phyloP scores from a whole-genome alignment of 1,140 invertebrate genomes.

The Dinoponera quadriceps region DNA sequence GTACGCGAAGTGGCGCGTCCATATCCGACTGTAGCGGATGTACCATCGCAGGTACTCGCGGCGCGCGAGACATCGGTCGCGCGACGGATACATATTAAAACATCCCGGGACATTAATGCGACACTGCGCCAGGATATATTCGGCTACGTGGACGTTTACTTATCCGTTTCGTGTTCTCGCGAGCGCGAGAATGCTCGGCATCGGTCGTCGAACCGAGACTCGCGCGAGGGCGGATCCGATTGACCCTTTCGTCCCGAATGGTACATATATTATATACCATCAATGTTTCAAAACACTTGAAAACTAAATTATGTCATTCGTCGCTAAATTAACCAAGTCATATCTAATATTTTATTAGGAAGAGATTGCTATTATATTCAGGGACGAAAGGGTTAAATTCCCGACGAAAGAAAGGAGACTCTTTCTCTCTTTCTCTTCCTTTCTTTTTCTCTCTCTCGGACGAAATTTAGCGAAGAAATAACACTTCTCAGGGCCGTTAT shows the following conservation, averaged over 20 bases:
- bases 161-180: not conserved
- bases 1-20: conserved; percentile 12
- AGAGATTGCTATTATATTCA: no score
- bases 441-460: no score
- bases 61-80: conserved; percentile 9
- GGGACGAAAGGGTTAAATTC: no score
- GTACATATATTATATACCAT: no score
- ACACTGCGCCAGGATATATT: not conserved
- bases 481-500: not conserved
- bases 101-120: conserved; percentile 1
- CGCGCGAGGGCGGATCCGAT: no score
- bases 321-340: no score
- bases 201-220: not conserved
- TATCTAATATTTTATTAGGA: no score
- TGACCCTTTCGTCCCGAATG: no score
- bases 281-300: no score
- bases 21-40: conserved; percentile 17
- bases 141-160: not conserved
- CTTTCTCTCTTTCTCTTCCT: no score
- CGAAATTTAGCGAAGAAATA: not conserved
- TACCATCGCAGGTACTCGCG: conserved; percentile 30
- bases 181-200: not conserved
- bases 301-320: no score
- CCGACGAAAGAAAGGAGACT: not conserved
- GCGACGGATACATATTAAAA: not conserved